phyloP scores from a whole-genome alignment of 2,113 vertebrate species.

The Clarias gariepinus region DNA sequence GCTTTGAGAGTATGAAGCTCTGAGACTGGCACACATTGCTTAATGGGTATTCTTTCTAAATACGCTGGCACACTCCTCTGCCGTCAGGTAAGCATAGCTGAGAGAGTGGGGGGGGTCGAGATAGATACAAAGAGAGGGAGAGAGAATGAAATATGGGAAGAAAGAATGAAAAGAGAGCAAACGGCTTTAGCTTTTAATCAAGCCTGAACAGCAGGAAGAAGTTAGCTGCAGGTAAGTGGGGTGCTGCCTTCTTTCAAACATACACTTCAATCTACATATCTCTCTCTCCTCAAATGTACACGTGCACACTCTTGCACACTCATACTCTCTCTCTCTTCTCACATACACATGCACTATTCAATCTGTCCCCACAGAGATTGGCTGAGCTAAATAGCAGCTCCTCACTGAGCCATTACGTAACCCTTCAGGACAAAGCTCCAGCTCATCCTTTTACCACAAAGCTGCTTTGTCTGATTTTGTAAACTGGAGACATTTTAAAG shows the following conservation, averaged over 20 bases:
- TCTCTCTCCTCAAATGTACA: slow-evolving; percentile 18
- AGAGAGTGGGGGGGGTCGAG: slow-evolving; percentile 1
- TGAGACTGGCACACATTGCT: background rate
- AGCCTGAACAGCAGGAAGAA: slow-evolving; percentile 45
- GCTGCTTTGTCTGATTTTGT: slow-evolving; percentile 20
- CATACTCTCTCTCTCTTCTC: background rate
- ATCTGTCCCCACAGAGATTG: slow-evolving; percentile 10
- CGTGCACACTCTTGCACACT: background rate
- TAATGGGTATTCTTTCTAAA: background rate
- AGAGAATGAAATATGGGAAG: slow-evolving; percentile 5
- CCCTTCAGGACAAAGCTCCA: slow-evolving; percentile 32
- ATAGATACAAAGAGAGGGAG: slow-evolving; percentile 26
- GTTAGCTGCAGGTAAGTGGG: slow-evolving; percentile 46
- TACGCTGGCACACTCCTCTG: background rate
- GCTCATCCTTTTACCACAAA: slow-evolving; percentile 29
- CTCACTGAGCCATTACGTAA: slow-evolving; percentile 38
- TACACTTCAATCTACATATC: slow-evolving; percentile 46
- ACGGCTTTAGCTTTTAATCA: slow-evolving; percentile 44
- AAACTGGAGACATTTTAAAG: slow-evolving; percentile 17
- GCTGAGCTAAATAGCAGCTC: slow-evolving; percentile 34
- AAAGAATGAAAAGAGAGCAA: slow-evolving; percentile 48
- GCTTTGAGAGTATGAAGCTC: background rate
- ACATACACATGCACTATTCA: slow-evolving; percentile 29
- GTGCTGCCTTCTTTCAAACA: slow-evolving; percentile 34
- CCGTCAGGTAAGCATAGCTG: background rate